Evolutionary conservation across 2,888 invertebrate species (phyloP).

Genomic region (Cantharis rustica): DNA sequence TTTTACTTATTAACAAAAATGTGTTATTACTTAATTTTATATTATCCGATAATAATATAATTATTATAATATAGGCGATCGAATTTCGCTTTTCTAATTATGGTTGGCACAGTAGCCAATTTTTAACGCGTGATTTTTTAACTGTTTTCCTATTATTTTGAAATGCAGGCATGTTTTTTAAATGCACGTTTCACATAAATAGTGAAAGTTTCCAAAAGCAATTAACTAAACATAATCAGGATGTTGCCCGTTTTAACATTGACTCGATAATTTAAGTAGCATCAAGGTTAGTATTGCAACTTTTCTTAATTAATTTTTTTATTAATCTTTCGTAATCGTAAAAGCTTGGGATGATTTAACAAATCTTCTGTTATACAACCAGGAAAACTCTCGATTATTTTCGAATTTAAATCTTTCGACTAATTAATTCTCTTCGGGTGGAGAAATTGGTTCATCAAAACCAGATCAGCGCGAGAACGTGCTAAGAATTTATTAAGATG

Average conservation of each 20-base stretch:
- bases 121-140: conserved; percentile 3
- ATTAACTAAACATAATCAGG: conserved; percentile 16
- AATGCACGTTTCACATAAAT: conserved; percentile 19
- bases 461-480: not conserved
- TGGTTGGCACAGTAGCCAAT: not conserved
- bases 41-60: not conserved
- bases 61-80: not conserved
- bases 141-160: conserved; percentile 8
- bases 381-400: not conserved
- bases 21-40: not conserved
- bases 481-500: not conserved
- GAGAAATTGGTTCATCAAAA: not conserved
- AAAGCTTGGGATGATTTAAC: not conserved
- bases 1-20: not conserved
- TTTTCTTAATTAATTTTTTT: not conserved
- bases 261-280: not conserved
- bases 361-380: not conserved
- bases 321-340: not conserved
- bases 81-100: conserved; percentile 1
- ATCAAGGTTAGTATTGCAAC: not conserved
- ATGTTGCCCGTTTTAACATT: not conserved
- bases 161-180: conserved; percentile 10
- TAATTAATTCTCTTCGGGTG: not conserved
- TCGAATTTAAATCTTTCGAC: not conserved
- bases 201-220: conserved; percentile 22